These are phyloP conservation scores for Otolemur crassicaudatus DNA, from an alignment of 2,797 vertebrate genomes.

Conservation along the genomic window DNA sequence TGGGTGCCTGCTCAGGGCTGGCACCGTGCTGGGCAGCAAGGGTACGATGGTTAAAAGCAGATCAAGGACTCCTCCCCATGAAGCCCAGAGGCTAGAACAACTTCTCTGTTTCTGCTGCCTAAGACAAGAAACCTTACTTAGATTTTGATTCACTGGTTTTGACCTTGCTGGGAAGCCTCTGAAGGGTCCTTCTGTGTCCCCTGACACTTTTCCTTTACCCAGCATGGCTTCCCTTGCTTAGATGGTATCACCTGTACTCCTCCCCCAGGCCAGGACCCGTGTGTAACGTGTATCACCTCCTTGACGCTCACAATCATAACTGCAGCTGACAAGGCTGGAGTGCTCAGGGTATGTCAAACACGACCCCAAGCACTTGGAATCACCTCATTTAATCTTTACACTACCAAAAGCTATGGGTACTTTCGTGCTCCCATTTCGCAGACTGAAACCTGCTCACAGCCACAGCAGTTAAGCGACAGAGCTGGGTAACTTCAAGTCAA, in stretches of 20 bases:
- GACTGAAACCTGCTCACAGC: neutral
- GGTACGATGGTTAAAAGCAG: neutral
- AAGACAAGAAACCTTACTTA: neutral
- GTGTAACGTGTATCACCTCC: neutral
- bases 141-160: neutral
- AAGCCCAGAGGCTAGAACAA: neutral
- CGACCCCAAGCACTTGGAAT: neutral
- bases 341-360: neutral
- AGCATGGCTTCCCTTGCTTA: neutral
- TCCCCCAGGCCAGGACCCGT: neutral
- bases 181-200: neutral
- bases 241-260: neutral
- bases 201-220: neutral
- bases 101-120: neutral
- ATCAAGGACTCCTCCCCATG: neutral
- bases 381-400: neutral
- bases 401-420: neutral
- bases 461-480: neutral
- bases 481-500: neutral
- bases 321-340: neutral
- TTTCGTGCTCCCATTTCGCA: neutral
- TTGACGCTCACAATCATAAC: too few species aligned
- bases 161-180: neutral
- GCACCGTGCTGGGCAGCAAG: neutral
- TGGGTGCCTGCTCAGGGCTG: neutral